Percentiles rank a stretch among this genome's conserved stretches.
Conservation (phyloP, 2,797 vertebrate species). For the Melanotaenia boesemani region DNA sequence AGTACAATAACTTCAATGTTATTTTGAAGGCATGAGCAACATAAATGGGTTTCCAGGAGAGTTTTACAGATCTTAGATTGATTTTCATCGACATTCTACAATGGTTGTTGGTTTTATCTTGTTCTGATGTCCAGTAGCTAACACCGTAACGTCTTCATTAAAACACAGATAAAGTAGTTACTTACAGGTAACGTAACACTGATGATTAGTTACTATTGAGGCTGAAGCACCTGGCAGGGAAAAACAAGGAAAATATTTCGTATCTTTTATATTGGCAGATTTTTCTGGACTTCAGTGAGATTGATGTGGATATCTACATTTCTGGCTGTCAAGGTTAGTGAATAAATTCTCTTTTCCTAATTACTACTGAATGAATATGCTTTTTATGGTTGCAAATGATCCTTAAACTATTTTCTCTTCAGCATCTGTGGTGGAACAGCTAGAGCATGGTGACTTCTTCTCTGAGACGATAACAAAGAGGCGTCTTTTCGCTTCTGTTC, state of each 20-base stretch:
- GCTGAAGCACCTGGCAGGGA: neutral
- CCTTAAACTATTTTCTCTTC: slow-evolving; percentile 18
- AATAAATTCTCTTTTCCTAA: neutral
- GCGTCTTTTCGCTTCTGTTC: slow-evolving; percentile 88
- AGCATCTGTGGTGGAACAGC: slow-evolving; percentile 88
- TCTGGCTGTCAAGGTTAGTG: slow-evolving; percentile 89
- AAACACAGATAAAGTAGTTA: neutral
- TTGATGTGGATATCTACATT: slow-evolving; percentile 91
- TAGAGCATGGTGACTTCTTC: slow-evolving; percentile 91
- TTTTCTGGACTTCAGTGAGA: slow-evolving; percentile 92
- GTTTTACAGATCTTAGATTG: neutral
- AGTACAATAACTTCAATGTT: too few relatives aligned
- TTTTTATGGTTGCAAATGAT: neutral
- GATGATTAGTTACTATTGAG: neutral
- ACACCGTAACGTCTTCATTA: neutral
- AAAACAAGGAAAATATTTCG: neutral
- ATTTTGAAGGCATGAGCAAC: neutral
- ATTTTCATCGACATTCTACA: neutral
- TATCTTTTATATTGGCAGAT: slow-evolving; percentile 81
- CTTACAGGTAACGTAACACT: neutral
- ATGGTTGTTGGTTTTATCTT: neutral
- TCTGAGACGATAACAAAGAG: slow-evolving; percentile 87
- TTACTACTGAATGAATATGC: neutral
- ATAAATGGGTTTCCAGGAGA: neutral
- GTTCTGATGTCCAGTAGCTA: neutral